Conservation (phyloP, 2,797 vertebrate species). For the Uromys caudimaculatus region DNA sequence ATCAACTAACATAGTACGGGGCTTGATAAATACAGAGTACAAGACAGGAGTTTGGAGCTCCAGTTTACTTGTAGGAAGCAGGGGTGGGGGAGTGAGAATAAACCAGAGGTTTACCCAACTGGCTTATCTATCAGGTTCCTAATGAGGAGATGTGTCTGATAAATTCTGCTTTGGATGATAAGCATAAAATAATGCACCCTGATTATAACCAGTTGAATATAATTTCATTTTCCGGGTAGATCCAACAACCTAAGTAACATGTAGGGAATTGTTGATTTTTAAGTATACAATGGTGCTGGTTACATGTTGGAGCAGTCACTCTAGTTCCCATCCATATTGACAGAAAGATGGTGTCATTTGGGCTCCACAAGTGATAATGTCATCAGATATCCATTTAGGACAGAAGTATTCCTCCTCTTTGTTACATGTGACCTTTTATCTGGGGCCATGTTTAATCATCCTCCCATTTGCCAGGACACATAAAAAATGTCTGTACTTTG, state of each 20-base stretch:
- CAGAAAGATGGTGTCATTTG: background rate
- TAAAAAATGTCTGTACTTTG: background rate
- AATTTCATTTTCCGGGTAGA: background rate
- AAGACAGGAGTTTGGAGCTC: background rate
- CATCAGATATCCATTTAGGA: background rate
- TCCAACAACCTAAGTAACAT: background rate
- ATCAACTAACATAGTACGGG: background rate
- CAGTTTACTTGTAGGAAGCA: background rate
- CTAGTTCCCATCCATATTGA: background rate
- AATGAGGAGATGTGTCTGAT: no score
- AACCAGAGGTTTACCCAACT: background rate
- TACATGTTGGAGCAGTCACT: background rate
- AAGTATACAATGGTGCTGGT: background rate
- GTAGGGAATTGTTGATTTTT: background rate
- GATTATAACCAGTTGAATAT: background rate
- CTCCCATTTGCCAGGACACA: background rate
- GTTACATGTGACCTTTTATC: background rate
- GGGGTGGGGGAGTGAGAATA: rapidly evolving
- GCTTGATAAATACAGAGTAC: background rate
- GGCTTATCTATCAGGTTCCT: background rate
- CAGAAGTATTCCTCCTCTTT: no score
- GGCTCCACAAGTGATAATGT: background rate
- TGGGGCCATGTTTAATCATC: background rate
- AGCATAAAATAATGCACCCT: background rate
- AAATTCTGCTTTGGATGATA: background rate